Conservation (phyloP, 2,113 vertebrate genomes). For the Vidua chalybeata region DNA sequence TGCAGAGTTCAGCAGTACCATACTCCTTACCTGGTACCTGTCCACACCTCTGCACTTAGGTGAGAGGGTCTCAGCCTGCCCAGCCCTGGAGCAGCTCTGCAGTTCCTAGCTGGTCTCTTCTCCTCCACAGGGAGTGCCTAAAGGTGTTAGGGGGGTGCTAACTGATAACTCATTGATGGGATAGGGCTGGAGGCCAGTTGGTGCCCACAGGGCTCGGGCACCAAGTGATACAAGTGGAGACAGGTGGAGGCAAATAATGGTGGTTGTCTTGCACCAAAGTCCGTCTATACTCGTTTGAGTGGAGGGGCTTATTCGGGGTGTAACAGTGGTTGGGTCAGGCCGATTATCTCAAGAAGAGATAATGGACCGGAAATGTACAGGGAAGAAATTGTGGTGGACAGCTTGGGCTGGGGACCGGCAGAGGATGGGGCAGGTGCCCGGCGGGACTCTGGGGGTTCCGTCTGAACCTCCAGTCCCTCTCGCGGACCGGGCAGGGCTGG, state of each 20-base stretch:
- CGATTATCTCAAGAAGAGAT: too few species aligned
- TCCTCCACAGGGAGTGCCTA: not conserved
- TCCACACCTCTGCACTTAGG: fast-evolving
- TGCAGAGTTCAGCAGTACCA: not conserved
- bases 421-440: too few species aligned
- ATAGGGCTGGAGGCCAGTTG: not conserved
- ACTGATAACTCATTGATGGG: not conserved
- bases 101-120: not conserved
- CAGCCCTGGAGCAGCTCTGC: not conserved
- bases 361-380: fast-evolving
- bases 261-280: not conserved
- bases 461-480: not conserved
- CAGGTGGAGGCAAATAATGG: fast-evolving
- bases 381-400: not conserved
- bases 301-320: fast-evolving
- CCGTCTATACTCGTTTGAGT: fast-evolving
- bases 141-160: fast-evolving
- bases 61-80: not conserved
- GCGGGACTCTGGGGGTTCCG: fast-evolving
- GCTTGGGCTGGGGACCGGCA: not conserved
- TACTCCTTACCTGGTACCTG: not conserved
- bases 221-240: not conserved
- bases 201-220: not conserved
- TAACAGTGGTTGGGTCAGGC: not conserved
- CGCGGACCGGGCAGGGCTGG: fast-evolving